Percentiles rank a stretch among this genome's conserved stretches.
Conservation (phyloP, 2,797 vertebrate species). For the Pyrocephalus nanus region DNA sequence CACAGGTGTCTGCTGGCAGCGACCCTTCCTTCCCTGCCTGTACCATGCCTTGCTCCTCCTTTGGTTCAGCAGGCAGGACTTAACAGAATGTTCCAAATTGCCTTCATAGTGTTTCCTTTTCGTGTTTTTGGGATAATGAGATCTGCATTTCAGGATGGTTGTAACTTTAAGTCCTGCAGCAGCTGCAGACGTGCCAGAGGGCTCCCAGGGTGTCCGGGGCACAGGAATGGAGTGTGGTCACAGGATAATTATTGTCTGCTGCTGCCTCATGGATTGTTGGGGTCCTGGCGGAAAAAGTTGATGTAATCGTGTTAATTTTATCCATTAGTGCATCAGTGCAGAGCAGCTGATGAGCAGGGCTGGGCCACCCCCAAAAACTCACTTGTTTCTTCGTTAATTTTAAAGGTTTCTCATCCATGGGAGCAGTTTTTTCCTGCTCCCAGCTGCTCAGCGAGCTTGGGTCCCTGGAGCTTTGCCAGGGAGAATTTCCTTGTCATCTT, state of each 20-base stretch:
- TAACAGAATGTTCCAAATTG: neutral
- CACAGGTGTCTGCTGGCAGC: neutral
- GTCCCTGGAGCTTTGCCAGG: constrained; percentile 17
- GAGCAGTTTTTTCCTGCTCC: neutral
- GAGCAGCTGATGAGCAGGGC: constrained; percentile 57
- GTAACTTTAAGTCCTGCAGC: neutral
- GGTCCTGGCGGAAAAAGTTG: neutral
- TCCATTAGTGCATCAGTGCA: neutral
- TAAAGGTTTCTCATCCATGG: neutral
- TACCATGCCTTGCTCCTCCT: fast-evolving
- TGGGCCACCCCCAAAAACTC: neutral
- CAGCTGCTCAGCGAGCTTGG: neutral
- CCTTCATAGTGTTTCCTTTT: neutral
- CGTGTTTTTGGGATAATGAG: fast-evolving
- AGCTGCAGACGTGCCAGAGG: neutral
- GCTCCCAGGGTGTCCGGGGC: neutral
- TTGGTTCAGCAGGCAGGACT: neutral
- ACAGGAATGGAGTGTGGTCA: constrained; percentile 22
- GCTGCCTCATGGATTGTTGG: neutral
- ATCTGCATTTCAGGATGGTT: neutral
- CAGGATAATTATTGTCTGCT: neutral
- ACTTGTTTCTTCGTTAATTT: neutral
- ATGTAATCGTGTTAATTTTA: constrained; percentile 55
- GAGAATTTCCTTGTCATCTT: constrained; percentile 47
- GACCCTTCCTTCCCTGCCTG: neutral